Base-by-base conservation (phyloP, 2,113 vertebrate species). In the Chitala chitala region DNA sequence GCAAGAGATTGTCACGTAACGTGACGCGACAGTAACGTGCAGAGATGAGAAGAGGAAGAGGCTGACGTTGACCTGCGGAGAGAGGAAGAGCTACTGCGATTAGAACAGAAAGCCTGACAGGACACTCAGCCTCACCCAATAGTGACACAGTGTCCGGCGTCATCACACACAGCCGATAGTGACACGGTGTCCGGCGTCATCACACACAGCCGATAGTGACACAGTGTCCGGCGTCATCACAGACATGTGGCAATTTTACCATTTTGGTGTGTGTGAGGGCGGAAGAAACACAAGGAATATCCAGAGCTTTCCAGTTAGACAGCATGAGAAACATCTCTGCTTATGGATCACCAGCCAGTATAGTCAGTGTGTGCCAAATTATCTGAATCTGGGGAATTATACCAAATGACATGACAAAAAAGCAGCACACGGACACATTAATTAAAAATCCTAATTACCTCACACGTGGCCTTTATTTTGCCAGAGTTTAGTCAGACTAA, bases 261-360 rank as follows among this genome's bases (percentile, higher is more conserved):
- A 12, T 50, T 69, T 69, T 9, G 55, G 26, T n/a, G n/a, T n/a
- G 38, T n/a, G 38, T 7, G 38, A 5, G n/a, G 40, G 12, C n/a
- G 15, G 40, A 71, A 72, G 13, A 73, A 75, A 74, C 75, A n/a
- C n/a, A n/a, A n/a, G n/a, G n/a, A n/a, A 68, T 64, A 82, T 84
- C 80, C 87, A 88, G 88, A 88, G 87, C 85, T 87, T 88, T 87
- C 82, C 84, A 75, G 83, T 87, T 82, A 83, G 80, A 78, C 76
- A n/a, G 15, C 68, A 77, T 77, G 76, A 72, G 42, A 61, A 66
- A 74, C 42, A 33, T 4, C 58, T 6, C 3, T 15, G 74, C 36
- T 63, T 69, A 69, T 55, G 3, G 53, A n/a, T 5, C 59, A 36
- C 22, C 73, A 38, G 81, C 5, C 42, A 44, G 63, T 10, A 42